Evolutionary conservation across 1,140 invertebrate species (phyloP), one percentile per base, ranked within the genome.

Genomic region (Zaprionus gabonicus): DNA sequence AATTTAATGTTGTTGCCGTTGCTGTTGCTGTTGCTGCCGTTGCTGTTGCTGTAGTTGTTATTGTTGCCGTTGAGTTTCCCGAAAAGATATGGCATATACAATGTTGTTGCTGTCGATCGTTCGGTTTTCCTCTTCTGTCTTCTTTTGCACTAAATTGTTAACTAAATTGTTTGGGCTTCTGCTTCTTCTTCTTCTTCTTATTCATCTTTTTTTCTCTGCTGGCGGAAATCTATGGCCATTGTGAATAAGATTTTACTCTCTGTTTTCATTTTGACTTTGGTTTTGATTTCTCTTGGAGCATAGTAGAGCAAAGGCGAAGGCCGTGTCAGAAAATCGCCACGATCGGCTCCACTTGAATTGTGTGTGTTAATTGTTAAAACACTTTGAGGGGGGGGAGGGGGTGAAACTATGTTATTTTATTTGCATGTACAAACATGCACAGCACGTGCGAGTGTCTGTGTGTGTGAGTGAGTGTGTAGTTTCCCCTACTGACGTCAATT

Each of bases 291-390:
- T 38, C 25, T 55, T 68, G 28, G 20, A 56, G 20, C 20, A 20
- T 20, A 20, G 44, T 55, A 28, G 23, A 34, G 49, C 46, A 56
- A 68, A 68, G 59, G 58, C 68, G 68, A 76, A 76, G 73, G 73
- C 68, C 68, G 44, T 25, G 10, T 25, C 28, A 53, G 27, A 17
- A 62, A 63, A n/a, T 67, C 20, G 20, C 23, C 38, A 51, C 67
- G 58, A 62, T 46, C 59, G 65, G 70, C 57, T 73, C 70, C 58
- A 76, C 76, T 63, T 67, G 62, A 76, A 76, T 78, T 41, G 75
- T 76, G 75, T 76, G 76, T 78, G 76, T 23, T 78, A 76, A 78
- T 76, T 78, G 76, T 76, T 71, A 58, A 75, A 71, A 27, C 62
- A 71, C 62, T 71, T 66, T 5, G 23, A 2, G 23, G 2, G 23